These are phyloP conservation scores for Salvelinus alpinus DNA, from an alignment of 2,113 vertebrate species.

Conservation along the genomic window DNA sequence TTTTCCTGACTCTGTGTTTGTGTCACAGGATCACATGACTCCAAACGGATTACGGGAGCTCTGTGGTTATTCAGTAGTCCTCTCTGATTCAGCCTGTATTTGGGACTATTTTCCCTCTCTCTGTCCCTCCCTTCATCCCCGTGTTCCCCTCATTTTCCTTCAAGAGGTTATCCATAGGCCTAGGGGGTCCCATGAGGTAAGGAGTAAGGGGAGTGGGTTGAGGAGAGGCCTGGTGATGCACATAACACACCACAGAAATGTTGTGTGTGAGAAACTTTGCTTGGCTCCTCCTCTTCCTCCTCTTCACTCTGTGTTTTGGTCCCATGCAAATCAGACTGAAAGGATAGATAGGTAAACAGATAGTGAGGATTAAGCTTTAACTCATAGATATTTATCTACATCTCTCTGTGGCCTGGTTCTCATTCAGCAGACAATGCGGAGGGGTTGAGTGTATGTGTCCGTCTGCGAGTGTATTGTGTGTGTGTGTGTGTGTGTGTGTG, in stretches of 20 bases:
- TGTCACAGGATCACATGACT: constrained; percentile 32
- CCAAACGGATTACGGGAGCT: constrained; percentile 30
- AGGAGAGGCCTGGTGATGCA: constrained; percentile 27
- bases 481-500: not conserved
- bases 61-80: constrained; percentile 29
- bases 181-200: no score
- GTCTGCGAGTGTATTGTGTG: not conserved
- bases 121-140: constrained; percentile 7
- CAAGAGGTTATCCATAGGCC: no score
- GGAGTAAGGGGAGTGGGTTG: no score
- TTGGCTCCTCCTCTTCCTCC: no score
- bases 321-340: no score
- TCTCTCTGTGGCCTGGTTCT: no score
- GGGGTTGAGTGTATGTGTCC: not conserved
- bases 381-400: no score
- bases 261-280: not conserved
- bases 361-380: no score
- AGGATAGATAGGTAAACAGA: no score
- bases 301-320: no score
- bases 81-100: constrained; percentile 27
- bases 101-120: not conserved
- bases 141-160: not conserved
- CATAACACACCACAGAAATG: constrained; percentile 5
- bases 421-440: no score
- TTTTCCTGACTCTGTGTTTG: constrained; percentile 40